phyloP scores from a whole-genome alignment of 2,113 vertebrate species.

The Choloepus hoffmanni region DNA sequence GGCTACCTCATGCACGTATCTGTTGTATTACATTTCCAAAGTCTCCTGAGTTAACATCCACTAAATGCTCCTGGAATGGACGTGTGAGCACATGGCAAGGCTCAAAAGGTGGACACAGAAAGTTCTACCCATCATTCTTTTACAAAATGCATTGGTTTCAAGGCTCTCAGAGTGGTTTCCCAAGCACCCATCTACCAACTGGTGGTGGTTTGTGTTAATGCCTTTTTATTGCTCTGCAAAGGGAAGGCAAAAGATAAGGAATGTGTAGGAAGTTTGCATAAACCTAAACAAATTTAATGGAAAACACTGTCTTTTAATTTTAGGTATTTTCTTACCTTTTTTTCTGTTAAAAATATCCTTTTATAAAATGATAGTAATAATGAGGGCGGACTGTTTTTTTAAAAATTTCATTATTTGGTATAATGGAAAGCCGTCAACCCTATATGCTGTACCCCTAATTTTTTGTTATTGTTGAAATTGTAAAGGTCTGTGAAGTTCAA shows the following conservation, averaged over 20 bases:
- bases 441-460: neutral
- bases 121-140: neutral
- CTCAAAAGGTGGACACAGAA: neutral
- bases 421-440: neutral
- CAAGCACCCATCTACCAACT: neutral
- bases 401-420: neutral
- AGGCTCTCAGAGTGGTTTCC: neutral
- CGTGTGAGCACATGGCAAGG: neutral
- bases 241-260: neutral
- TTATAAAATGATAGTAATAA: neutral
- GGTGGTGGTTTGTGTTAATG: neutral
- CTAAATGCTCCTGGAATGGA: neutral
- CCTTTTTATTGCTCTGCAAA: neutral
- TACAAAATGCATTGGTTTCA: neutral
- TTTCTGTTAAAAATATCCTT: neutral
- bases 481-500: neutral
- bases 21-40: neutral
- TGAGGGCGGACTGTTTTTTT: neutral
- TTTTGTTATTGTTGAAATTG: neutral
- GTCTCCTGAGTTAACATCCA: neutral
- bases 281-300: neutral
- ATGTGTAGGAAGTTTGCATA: neutral
- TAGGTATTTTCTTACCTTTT: neutral
- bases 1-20: neutral
- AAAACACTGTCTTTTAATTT: neutral